Conservation (phyloP, 2,113 vertebrate genomes). For the Uria aalge region DNA sequence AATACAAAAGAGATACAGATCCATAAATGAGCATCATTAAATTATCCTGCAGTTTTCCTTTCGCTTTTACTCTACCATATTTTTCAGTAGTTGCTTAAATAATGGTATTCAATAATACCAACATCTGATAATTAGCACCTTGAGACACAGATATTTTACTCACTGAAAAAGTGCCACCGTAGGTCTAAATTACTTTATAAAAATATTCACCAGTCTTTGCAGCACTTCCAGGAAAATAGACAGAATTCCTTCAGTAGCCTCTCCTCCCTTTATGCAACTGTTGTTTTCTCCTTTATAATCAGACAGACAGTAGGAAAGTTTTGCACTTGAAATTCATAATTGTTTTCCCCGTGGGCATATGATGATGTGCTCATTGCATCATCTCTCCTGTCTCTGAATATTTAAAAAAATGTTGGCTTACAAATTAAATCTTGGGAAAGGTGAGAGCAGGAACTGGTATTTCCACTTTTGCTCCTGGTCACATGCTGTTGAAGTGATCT, state of each 20-base stretch:
- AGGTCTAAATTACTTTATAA: background rate
- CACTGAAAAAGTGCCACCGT: background rate
- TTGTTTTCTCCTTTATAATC: background rate
- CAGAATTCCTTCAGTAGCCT: background rate
- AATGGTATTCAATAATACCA: background rate
- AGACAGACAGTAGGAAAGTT: background rate
- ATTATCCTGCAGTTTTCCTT: background rate
- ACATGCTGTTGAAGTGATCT: background rate
- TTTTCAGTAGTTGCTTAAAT: background rate
- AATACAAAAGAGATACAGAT: background rate
- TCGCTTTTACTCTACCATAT: background rate
- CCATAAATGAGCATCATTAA: background rate
- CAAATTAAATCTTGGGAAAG: background rate
- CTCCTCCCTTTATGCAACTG: background rate
- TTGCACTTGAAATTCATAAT: background rate
- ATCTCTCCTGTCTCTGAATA: background rate
- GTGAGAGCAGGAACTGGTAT: slow-evolving; percentile 11
- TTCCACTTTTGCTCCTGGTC: background rate
- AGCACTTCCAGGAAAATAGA: background rate
- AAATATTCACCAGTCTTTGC: background rate
- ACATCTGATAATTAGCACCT: background rate
- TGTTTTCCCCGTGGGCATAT: background rate
- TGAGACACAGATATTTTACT: background rate
- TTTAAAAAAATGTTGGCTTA: background rate
- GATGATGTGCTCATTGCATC: background rate